Evolutionary conservation across 2,888 invertebrate genomes (phyloP).

Genomic region (Lumbricus terrestris): DNA sequence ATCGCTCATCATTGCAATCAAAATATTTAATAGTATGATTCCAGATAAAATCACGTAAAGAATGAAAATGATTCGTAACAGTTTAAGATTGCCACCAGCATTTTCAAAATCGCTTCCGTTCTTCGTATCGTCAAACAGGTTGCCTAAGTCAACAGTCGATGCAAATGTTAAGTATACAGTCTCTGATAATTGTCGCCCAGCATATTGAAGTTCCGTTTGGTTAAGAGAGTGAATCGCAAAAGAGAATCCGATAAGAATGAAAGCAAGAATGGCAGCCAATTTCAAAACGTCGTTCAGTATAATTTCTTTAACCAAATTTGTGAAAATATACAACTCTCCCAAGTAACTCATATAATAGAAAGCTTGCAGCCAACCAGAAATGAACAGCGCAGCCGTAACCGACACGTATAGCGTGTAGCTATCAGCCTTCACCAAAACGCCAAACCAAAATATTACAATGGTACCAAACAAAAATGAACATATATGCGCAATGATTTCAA

Average conservation of each 20-base stretch:
- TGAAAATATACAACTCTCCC: background rate
- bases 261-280: background rate
- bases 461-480: background rate
- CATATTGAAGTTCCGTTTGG: background rate
- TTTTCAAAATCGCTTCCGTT: background rate
- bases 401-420: background rate
- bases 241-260: background rate
- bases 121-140: background rate
- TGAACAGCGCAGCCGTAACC: background rate
- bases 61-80: background rate
- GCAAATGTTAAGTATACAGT: conserved; percentile 10
- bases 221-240: conserved; percentile 4
- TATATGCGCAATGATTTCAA: background rate
- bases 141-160: background rate
- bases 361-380: background rate
- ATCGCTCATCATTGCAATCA: conserved; percentile 12
- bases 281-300: background rate
- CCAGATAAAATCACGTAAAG: background rate
- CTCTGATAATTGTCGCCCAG: background rate
- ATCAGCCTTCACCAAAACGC: background rate
- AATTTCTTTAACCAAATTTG: background rate
- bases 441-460: background rate
- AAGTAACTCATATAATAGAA: background rate
- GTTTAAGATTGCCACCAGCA: background rate
- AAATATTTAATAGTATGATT: background rate